Percentiles rank a stretch among this genome's conserved stretches.
Evolutionary conservation across 2,797 vertebrate genomes (phyloP).

Genomic region (Anniella stebbinsi): DNA sequence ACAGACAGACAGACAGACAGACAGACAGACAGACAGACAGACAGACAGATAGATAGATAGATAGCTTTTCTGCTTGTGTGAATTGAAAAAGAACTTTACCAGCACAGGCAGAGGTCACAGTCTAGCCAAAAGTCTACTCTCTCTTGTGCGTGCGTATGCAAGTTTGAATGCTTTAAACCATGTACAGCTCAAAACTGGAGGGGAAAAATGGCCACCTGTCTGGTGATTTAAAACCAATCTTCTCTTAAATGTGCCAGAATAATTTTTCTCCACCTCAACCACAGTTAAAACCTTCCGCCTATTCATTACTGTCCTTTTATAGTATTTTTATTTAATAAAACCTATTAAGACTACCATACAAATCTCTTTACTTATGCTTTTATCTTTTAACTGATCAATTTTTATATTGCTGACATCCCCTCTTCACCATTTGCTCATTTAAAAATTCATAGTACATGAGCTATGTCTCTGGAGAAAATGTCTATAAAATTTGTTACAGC

Average conservation of each 20-base stretch:
- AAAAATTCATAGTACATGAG: conserved; percentile 97
- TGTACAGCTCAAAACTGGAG: conserved; percentile 69
- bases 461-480: conserved; percentile 92
- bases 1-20: too few species aligned
- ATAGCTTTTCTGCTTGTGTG: fast-evolving
- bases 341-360: conserved; percentile 99
- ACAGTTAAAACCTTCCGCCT: conserved; percentile 80
- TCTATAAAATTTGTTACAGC: conserved; percentile 94
- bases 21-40: too few species aligned
- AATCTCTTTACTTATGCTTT: conserved; percentile 95
- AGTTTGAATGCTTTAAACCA: conserved; percentile 71
- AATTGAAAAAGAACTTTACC: fast-evolving
- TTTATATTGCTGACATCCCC: conserved; percentile 99
- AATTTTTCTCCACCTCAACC: conserved; percentile 83
- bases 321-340: conserved; percentile 99
- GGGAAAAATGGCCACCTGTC: conserved; percentile 77
- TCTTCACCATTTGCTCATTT: conserved; percentile 96
- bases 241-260: conserved; percentile 81
- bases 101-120: background rate
- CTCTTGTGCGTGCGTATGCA: conserved; percentile 32
- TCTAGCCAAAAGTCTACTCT: conserved; percentile 19
- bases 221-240: conserved; percentile 83
- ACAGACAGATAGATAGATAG: too few species aligned
- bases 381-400: conserved; percentile 99
- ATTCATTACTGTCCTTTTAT: conserved; percentile 91